Evolutionary conservation across 2,888 invertebrate genomes (phyloP).

Genomic region (Luperina testacea): DNA sequence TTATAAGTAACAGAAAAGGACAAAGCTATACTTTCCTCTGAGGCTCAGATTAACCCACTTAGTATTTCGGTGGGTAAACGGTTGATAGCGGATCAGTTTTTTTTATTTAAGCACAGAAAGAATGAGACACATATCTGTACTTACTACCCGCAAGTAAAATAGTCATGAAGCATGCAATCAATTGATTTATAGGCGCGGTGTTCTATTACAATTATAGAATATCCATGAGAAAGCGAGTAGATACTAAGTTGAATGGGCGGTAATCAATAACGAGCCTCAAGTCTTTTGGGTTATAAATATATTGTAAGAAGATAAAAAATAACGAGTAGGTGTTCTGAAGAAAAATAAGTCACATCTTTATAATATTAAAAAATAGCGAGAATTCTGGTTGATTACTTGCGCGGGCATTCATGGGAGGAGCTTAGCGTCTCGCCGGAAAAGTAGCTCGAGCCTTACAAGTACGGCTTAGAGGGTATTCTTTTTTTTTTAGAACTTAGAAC

Average conservation of each 20-base stretch:
- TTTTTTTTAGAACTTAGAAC: too few relatives aligned
- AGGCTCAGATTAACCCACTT: background rate
- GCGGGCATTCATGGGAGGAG: background rate
- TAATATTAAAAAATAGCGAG: background rate
- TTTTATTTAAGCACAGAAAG: background rate
- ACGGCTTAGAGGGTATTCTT: background rate
- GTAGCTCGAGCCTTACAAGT: background rate
- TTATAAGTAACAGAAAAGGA: too few relatives aligned
- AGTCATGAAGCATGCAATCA: background rate
- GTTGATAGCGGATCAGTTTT: background rate
- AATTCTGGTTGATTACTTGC: background rate
- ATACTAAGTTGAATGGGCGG: background rate
- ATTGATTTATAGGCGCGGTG: background rate
- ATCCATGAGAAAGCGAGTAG: background rate
- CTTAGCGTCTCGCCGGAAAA: background rate
- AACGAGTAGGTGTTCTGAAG: background rate
- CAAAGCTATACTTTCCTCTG: too few relatives aligned
- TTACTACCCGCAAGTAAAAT: background rate
- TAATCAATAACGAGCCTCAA: background rate
- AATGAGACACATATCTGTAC: background rate
- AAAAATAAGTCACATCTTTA: background rate
- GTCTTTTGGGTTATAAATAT: background rate
- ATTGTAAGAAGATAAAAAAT: background rate
- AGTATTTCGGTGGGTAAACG: background rate
- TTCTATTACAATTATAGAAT: background rate